Conservation (phyloP, 2,113 vertebrate species). For the Microcebus murinus region DNA sequence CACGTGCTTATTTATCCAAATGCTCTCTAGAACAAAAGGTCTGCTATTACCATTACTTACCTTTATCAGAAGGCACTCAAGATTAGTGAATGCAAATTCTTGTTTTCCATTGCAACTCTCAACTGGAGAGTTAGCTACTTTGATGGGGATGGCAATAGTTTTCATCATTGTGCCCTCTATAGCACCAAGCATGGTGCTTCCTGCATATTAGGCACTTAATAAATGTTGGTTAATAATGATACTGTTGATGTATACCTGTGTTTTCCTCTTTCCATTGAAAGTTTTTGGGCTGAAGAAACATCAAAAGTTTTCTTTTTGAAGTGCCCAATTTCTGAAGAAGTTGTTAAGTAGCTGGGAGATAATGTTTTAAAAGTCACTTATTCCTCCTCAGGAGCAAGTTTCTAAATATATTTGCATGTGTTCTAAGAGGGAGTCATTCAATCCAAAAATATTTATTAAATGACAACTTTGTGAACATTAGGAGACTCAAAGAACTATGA, state of each 20-base stretch:
- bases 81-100: background rate
- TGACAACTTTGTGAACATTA: conserved; percentile 24
- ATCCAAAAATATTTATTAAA: conserved; percentile 59
- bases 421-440: conserved; percentile 24
- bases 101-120: background rate
- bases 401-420: conserved; percentile 56
- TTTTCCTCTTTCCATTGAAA: background rate
- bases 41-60: background rate
- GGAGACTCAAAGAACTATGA: background rate
- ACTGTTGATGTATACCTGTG: background rate
- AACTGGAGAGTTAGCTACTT: background rate
- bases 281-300: background rate
- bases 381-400: background rate
- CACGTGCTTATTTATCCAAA: background rate
- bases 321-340: conserved; percentile 45
- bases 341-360: background rate
- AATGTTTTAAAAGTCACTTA: conserved; percentile 11
- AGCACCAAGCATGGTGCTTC: background rate
- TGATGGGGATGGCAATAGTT: background rate
- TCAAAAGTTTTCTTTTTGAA: background rate
- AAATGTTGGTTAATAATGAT: background rate
- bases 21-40: background rate
- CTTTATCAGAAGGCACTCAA: background rate
- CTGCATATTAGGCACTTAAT: background rate
- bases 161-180: background rate